A percentile compares a stretch with the other conserved stretches of the same genome.
Conservation (phyloP, 2,797 vertebrate species). For the Anomalospiza imberbis region DNA sequence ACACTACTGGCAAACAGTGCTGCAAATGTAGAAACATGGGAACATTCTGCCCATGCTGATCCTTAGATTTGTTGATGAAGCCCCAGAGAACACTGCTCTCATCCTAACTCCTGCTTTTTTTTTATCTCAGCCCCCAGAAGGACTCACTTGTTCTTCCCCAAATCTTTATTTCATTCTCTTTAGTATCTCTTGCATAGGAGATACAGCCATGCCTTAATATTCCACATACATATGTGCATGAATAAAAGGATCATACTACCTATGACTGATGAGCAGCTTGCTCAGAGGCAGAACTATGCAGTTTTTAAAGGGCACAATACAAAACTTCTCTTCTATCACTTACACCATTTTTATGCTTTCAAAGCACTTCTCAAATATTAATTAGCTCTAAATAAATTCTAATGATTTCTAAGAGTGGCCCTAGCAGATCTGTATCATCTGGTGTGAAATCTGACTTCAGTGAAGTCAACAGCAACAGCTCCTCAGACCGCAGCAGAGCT, state of each 20-base stretch:
- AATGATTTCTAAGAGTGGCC: conserved; percentile 49
- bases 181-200: background rate
- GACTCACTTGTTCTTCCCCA: background rate
- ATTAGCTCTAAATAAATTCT: conserved; percentile 54
- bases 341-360: background rate
- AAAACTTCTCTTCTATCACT: conserved; percentile 13
- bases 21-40: background rate
- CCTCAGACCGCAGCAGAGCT: conserved; percentile 15
- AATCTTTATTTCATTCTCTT: background rate
- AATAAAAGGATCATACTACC: background rate
- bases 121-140: background rate
- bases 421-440: conserved; percentile 51
- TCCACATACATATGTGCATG: background rate
- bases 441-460: conserved; percentile 48
- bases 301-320: background rate
- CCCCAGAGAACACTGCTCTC: background rate
- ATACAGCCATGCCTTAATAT: background rate
- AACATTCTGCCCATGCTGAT: background rate
- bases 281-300: background rate
- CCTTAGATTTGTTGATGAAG: background rate
- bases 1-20: background rate
- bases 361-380: conserved; percentile 42
- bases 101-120: background rate
- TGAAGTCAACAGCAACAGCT: conserved; percentile 38
- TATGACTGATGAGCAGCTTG: background rate